These are phyloP conservation scores for Pipistrellus pipistrellus DNA, from an alignment of 2,797 vertebrate species.

Conservation along the genomic window DNA sequence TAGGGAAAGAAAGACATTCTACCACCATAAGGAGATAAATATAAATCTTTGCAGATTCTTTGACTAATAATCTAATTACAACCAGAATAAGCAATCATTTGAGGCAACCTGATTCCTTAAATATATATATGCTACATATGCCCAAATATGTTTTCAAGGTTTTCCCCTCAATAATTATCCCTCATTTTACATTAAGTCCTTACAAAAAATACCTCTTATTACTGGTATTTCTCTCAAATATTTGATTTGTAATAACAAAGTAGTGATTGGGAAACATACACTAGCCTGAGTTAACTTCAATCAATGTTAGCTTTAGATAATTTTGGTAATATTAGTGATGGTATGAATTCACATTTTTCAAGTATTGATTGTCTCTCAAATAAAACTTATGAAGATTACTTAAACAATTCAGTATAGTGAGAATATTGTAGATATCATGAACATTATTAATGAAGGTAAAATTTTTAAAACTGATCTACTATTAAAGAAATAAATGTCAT, in stretches of 20 bases:
- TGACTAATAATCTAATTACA: constrained; percentile 40
- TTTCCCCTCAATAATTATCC: not conserved
- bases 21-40: constrained; percentile 43
- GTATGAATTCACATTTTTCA: not conserved
- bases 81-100: constrained; percentile 41
- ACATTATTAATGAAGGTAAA: constrained; percentile 1
- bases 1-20: not conserved
- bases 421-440: constrained; percentile 9
- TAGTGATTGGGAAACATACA: constrained; percentile 48
- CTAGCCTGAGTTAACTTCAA: constrained; percentile 20
- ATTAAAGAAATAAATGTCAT: constrained; percentile 40
- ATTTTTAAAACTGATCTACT: constrained; percentile 13
- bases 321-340: not conserved
- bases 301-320: constrained; percentile 40
- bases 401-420: constrained; percentile 27
- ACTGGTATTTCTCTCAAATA: constrained; percentile 34
- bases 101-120: constrained; percentile 17
- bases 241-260: constrained; percentile 50
- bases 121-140: not conserved
- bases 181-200: constrained; percentile 45
- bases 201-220: constrained; percentile 48
- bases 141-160: constrained; percentile 22
- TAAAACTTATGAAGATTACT: constrained; percentile 57
- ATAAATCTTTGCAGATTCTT: constrained; percentile 10
- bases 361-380: constrained; percentile 1